A percentile compares a stretch with the other conserved stretches of the same genome.
Evolutionary conservation across 2,113 vertebrate genomes (phyloP).

Genomic region (Connochaetes taurinus): DNA sequence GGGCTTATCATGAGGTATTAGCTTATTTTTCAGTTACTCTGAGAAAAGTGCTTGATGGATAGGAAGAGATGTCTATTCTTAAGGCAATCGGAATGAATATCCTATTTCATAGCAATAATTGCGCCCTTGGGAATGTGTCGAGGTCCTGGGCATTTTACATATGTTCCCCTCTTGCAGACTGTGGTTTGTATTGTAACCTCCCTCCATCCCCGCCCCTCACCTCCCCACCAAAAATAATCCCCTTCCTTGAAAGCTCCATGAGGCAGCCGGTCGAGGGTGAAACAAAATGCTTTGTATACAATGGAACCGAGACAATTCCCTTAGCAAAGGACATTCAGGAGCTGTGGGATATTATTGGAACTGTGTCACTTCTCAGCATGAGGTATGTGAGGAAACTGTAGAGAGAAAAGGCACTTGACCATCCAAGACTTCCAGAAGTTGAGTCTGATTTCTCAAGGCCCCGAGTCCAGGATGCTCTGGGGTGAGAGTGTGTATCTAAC

Average conservation of each 20-base stretch:
- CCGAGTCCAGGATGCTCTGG: neutral
- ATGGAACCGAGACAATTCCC: neutral
- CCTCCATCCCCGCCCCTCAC: fast-evolving
- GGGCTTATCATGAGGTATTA: neutral
- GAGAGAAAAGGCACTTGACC: neutral
- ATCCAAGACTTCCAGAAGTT: neutral
- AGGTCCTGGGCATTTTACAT: neutral
- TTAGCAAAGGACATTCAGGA: neutral
- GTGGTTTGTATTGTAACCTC: neutral
- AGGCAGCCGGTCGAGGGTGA: neutral
- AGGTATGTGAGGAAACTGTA: neutral
- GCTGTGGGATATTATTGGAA: neutral
- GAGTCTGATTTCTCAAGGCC: neutral
- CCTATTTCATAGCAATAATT: neutral
- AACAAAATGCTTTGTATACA: neutral
- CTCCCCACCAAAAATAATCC: neutral
- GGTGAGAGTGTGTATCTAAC: neutral
- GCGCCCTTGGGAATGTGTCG: neutral
- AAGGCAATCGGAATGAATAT: neutral
- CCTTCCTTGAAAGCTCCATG: neutral
- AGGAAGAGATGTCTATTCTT: neutral
- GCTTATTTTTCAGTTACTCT: constrained; percentile 30
- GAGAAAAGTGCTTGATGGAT: neutral
- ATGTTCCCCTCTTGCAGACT: neutral
- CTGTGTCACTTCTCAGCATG: constrained; percentile 24